Conservation (phyloP, 2,888 invertebrate genomes). For the Geotrupes spiniger region DNA sequence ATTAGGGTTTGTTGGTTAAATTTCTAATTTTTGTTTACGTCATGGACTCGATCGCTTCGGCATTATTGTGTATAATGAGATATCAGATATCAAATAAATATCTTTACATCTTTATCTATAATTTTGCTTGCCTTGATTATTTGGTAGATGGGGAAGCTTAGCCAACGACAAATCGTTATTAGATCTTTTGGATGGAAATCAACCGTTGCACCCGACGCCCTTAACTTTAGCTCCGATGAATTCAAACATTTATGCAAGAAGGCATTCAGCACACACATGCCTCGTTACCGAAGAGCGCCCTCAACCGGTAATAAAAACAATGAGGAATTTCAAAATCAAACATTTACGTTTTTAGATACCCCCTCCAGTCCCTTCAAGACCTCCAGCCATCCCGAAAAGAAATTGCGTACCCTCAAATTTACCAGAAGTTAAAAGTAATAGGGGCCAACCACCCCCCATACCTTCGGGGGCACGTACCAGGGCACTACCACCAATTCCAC, state of each 20-base stretch:
- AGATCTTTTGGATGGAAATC: constrained; percentile 41
- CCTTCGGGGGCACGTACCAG: constrained; percentile 49
- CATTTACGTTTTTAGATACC: constrained; percentile 36
- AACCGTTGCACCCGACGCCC: constrained; percentile 39
- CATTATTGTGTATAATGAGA: too few relatives aligned
- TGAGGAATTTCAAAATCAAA: background rate
- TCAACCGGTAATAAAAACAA: constrained; percentile 9
- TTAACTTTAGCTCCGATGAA: constrained; percentile 45
- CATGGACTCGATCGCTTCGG: too few relatives aligned
- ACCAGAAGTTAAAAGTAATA: constrained; percentile 46
- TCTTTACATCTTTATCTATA: too few relatives aligned
- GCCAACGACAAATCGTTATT: constrained; percentile 41
- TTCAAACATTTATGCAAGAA: constrained; percentile 46
- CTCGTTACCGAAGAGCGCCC: constrained; percentile 38
- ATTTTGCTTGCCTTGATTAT: too few relatives aligned
- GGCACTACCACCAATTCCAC: constrained; percentile 47
- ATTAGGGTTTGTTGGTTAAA: too few relatives aligned
- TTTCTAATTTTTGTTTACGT: too few relatives aligned
- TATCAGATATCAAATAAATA: too few relatives aligned
- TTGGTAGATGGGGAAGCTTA: constrained; percentile 43
- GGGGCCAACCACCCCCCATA: constrained; percentile 50
- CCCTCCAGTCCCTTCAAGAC: constrained; percentile 51
- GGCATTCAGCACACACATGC: constrained; percentile 47
- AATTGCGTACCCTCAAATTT: constrained; percentile 42
- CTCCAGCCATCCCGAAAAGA: constrained; percentile 55